Percentiles rank a stretch among this genome's conserved stretches.
phyloP scores from a whole-genome alignment of 2,113 vertebrate genomes.

The Calypte anna region DNA sequence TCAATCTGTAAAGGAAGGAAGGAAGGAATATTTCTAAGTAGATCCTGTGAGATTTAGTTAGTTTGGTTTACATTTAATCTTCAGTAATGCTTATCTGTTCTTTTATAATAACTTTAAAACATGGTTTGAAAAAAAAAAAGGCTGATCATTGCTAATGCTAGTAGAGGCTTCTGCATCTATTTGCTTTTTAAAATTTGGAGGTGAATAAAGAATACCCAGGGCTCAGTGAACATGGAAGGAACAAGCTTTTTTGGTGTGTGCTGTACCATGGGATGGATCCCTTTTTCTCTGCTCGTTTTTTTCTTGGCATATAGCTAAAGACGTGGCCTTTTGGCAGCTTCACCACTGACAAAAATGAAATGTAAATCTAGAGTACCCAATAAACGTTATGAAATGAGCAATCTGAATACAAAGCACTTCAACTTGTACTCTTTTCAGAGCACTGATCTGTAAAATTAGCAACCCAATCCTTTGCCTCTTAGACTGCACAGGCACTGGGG shows the following conservation, averaged over 20 bases:
- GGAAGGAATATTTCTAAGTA: neutral
- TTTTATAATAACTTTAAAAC: neutral
- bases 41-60: neutral
- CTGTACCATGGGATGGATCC: neutral
- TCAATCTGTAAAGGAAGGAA: neutral
- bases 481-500: neutral
- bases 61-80: neutral
- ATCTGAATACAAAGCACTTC: neutral
- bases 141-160: neutral
- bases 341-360: constrained; percentile 14
- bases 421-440: neutral
- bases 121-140: neutral
- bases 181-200: neutral
- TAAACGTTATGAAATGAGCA: neutral
- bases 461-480: neutral
- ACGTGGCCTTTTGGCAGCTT: neutral
- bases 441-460: neutral
- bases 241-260: neutral
- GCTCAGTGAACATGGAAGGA: neutral
- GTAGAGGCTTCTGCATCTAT: neutral
- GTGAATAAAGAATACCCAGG: neutral
- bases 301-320: neutral
- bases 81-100: neutral
- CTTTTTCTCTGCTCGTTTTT: neutral
- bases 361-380: neutral